These are phyloP conservation scores for Enteromius radiatus DNA, from an alignment of 2,797 vertebrate species.

Conservation along the genomic window DNA sequence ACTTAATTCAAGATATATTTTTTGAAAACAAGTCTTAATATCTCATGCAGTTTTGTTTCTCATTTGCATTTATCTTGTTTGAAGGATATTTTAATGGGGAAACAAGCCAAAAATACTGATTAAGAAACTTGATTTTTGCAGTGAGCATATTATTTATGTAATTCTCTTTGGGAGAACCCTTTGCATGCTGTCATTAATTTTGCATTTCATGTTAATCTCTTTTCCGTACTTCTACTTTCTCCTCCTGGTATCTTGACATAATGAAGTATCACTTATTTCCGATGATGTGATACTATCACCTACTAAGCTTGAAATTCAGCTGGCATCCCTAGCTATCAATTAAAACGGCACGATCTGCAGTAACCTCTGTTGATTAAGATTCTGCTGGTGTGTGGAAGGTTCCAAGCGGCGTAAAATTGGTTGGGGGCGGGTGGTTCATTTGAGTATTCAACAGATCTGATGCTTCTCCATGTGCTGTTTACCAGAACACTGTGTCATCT, in stretches of 20 bases:
- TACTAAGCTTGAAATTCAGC: conserved; percentile 47
- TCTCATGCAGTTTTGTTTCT: conserved; percentile 12
- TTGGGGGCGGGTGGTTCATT: conserved; percentile 30
- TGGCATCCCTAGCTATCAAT: conserved; percentile 48
- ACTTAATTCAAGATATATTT: conserved; percentile 7
- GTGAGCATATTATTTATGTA: conserved; percentile 20
- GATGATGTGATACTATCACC: conserved; percentile 27
- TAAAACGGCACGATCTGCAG: conserved; percentile 40
- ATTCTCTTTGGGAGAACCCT: conserved; percentile 5
- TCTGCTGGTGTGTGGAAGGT: conserved; percentile 37
- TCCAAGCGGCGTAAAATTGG: conserved; percentile 40
- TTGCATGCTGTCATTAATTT: conserved; percentile 15
- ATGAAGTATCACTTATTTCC: conserved; percentile 24
- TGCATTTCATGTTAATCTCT: conserved; percentile 20
- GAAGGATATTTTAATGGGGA: conserved; percentile 2
- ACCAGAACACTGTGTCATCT: conserved; percentile 33
- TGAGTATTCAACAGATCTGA: conserved; percentile 40
- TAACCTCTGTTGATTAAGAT: conserved; percentile 51
- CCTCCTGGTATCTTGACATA: conserved; percentile 18
- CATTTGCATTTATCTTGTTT: conserved; percentile 24
- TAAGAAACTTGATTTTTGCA: neutral
- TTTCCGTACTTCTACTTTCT: conserved; percentile 26
- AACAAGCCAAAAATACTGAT: conserved; percentile 8
- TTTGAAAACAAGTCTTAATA: conserved; percentile 2
- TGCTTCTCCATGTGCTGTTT: conserved; percentile 41